Conservation (phyloP, 2,888 invertebrate species). For the Eristalis pertinax region DNA sequence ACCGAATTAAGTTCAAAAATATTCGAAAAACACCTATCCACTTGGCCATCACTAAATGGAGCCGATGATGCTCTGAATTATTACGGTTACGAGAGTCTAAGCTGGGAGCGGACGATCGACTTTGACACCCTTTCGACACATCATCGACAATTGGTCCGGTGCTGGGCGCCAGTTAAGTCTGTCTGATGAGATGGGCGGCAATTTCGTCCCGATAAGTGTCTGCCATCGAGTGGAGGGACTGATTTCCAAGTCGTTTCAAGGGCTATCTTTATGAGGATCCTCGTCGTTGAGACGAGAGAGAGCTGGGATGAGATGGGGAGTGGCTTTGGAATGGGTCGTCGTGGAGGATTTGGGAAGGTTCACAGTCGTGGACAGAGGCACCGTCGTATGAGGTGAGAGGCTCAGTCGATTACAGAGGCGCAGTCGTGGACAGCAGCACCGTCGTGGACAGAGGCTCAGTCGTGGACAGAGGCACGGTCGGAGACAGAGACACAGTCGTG, state of each 20-base stretch:
- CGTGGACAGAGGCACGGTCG: too few relatives aligned
- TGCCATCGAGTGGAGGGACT: background rate
- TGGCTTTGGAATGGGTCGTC: background rate
- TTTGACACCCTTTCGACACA: background rate
- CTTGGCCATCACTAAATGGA: too few relatives aligned
- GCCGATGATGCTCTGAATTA: background rate
- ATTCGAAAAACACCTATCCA: too few relatives aligned
- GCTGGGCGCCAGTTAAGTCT: background rate
- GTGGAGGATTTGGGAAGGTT: background rate
- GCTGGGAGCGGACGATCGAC: too few relatives aligned
- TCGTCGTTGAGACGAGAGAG: background rate
- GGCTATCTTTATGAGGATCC: background rate
- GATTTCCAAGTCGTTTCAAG: background rate
- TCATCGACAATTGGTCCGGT: background rate
- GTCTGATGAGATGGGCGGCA: background rate
- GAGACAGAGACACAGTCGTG: too few relatives aligned
- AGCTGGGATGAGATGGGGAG: background rate
- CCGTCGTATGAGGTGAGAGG: too few relatives aligned
- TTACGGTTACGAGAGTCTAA: too few relatives aligned
- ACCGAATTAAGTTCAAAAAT: too few relatives aligned
- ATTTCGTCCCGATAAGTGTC: background rate
- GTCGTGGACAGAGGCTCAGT: too few relatives aligned
- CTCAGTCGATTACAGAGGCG: too few relatives aligned
- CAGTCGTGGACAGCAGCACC: too few relatives aligned
- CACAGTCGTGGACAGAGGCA: too few relatives aligned